Base-by-base conservation (phyloP, 1,140 invertebrate species). In the Anastatus disparis region DNA sequence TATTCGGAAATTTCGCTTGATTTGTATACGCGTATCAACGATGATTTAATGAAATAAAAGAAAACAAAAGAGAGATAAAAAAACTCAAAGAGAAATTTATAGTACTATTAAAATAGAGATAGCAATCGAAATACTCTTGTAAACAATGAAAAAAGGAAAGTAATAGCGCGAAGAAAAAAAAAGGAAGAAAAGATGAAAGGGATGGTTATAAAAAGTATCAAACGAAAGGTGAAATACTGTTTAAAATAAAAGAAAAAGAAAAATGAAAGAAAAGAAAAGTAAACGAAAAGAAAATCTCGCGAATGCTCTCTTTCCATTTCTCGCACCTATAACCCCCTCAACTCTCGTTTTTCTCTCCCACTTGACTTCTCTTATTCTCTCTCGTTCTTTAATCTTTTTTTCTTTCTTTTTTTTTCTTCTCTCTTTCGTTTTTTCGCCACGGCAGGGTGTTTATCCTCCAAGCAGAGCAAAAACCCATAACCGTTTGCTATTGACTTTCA, bases 401-500 rank as follows among this genome's bases (percentile, higher is more conserved):
- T n/a, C n/a, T n/a, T n/a, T n/a, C n/a, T 63, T 2, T 50, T 17
- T 38, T 22, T 20, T 17, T 29, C 22, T 26, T 48, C 17, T 46
- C 17, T 48, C 27, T 17, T 29, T 35, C 1, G 1, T 50, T 63
- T 15, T 63, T 46, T n/a, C 44, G 2, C 15, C 10, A 29, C 9
- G 38, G 17, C 35, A 8, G 29, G 46, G 3, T 53, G 48, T 52
- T 68, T 68, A 56, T 59, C 42, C n/a, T n/a, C n/a, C 29, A 20
- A 13, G 24, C 38, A 24, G 29, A 15, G 46, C n/a, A 38, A n/a
- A n/a, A n/a, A n/a, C n/a, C 61, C 61, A 71, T 71, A 71, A 65
- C 40, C 53, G 69, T 71, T 71, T 71, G 69, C 69, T 71, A 71
- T 71, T 71, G 69, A 71, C 61, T 71, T 71, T 71, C 69, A 71